Percentiles rank a stretch among this genome's conserved stretches.
phyloP scores from a whole-genome alignment of 2,113 vertebrate species.

The Anthoscopus minutus region DNA sequence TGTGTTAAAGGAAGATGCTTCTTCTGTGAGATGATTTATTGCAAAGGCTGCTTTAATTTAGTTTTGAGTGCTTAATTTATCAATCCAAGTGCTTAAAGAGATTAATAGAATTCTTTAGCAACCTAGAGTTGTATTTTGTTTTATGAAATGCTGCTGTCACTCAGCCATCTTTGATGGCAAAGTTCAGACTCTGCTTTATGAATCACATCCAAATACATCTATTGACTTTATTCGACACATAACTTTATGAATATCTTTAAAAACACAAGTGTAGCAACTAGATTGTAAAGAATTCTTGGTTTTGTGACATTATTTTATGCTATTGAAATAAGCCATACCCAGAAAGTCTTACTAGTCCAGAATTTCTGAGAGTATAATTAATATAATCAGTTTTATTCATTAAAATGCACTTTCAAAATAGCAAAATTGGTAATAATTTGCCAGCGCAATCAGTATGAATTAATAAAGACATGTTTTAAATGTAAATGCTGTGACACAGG shows the following conservation, averaged over 20 bases:
- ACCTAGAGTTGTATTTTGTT: neutral
- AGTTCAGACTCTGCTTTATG: neutral
- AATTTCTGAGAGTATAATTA: neutral
- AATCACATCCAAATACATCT: neutral
- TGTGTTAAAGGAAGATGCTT: neutral
- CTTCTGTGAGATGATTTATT: neutral
- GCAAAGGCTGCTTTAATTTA: neutral
- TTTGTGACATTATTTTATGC: neutral
- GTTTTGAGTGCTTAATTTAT: neutral
- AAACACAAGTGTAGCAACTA: neutral
- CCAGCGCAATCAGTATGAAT: neutral
- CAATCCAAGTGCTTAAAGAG: neutral
- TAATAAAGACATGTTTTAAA: neutral
- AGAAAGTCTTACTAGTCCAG: neutral
- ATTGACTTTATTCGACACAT: neutral
- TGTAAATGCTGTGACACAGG: neutral
- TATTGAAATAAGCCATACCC: neutral
- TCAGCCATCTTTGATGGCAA: neutral
- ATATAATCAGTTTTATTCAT: neutral
- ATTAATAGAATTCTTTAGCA: neutral
- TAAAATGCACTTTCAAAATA: neutral
- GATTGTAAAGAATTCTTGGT: neutral
- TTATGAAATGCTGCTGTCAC: neutral
- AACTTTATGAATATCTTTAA: neutral
- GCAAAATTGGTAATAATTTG: constrained; percentile 27